Evolutionary conservation across 2,797 vertebrate genomes (phyloP).

Genomic region (Tamandua tetradactyla): DNA sequence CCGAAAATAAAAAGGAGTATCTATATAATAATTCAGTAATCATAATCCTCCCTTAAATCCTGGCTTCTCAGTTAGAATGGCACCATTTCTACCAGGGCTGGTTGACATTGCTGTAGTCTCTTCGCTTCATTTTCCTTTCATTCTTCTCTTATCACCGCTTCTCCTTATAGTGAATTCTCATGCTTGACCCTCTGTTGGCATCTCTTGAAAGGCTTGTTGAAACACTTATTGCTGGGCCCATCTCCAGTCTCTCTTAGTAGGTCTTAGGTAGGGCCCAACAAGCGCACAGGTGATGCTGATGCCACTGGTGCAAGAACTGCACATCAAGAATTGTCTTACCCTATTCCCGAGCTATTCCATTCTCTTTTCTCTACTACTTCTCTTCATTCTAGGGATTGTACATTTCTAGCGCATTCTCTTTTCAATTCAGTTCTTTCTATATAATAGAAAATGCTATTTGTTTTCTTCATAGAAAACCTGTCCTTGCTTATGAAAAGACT

Average conservation of each 20-base stretch:
- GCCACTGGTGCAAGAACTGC: background rate
- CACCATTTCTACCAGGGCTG: background rate
- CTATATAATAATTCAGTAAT: too few species aligned
- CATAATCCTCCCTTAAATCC: too few species aligned
- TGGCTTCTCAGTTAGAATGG: background rate
- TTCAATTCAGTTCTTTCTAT: background rate
- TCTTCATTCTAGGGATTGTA: too few species aligned
- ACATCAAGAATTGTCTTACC: background rate
- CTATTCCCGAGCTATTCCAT: background rate
- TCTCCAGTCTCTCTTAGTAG: background rate
- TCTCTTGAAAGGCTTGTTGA: background rate
- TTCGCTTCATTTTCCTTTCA: background rate
- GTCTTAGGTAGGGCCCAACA: background rate
- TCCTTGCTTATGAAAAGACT: background rate
- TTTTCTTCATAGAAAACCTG: background rate
- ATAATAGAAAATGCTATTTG: background rate
- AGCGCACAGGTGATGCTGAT: background rate
- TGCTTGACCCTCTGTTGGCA: background rate
- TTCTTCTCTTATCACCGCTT: background rate
- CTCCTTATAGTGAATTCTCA: slow-evolving; percentile 9
- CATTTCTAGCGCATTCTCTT: background rate
- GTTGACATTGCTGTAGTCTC: accelerated
- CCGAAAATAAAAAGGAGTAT: too few species aligned
- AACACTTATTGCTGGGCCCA: background rate
- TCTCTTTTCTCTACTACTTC: background rate